Evolutionary conservation across 2,888 invertebrate species (phyloP), one percentile per base, ranked within the genome.

Genomic region (Iphiclides podalirius): DNA sequence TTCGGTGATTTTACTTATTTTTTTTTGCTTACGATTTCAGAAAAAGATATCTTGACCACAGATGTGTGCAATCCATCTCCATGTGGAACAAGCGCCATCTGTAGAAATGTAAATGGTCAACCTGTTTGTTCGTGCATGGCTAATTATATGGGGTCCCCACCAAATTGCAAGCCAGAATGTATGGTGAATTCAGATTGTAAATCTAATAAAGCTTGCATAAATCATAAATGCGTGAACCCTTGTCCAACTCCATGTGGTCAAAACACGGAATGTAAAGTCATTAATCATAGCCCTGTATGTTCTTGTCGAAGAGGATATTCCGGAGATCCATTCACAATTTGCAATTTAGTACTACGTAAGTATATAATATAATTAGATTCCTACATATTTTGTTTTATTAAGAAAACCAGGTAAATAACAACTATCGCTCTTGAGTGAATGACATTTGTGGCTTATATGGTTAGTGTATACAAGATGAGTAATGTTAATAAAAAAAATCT

Each of bases 51-150:
- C 37, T 71, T 64, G 14, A 53, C 70, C n/a, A 52, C 80, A 23
- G 77, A 93, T 65, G 93, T 94, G 4, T 96, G 95, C 65, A 89
- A 90, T 63, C 94, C 95, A 37, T 93, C 94, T 1, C 91, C 93
- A 4, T 95, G 95, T 76, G 95, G 94, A 28, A 60, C 82, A 1
- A 94, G 94, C 73, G 91, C 94, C 6, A 90, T 93, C 58, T 96
- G 95, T 70, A 91, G 90, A 55, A 93, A 93, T 76, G 73, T 92
- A 31, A 94, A 94, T 63, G 89, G 83, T 39, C 92, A 93, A 74
- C 93, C 93, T 0, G 91, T 93, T 35, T 95, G 94, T 69, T 93
- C 94, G 26, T 95, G 95, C 68, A 78, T 93, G 40, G 86, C 91
- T 6, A 90, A 90, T 63, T 93, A 92, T 61, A 86, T 92, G 48